These are phyloP conservation scores for Eupeodes corollae DNA, from an alignment of 1,140 invertebrate species.

Conservation along the genomic window DNA sequence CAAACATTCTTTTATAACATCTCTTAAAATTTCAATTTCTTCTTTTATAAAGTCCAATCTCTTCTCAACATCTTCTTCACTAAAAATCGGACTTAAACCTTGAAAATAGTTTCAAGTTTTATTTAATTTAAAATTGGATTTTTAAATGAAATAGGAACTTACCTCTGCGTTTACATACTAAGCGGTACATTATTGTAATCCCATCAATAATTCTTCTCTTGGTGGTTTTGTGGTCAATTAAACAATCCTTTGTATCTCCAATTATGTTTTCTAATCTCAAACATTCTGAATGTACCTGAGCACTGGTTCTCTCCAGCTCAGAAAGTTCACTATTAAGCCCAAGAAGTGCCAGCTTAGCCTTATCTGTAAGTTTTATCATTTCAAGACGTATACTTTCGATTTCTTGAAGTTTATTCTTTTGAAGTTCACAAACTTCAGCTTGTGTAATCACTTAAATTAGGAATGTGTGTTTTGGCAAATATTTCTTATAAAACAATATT, in stretches of 20 bases:
- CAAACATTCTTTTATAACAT: too few relatives aligned
- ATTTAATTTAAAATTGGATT: too few relatives aligned
- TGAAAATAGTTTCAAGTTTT: too few relatives aligned
- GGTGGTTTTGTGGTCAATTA: slow-evolving; percentile 13
- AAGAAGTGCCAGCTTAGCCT: slow-evolving; percentile 25
- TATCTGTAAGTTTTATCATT: slow-evolving; percentile 31
- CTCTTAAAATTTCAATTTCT: too few relatives aligned
- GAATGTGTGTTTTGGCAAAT: too few relatives aligned
- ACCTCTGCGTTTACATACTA: slow-evolving; percentile 20
- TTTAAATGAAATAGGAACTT: too few relatives aligned
- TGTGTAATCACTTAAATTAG: slow-evolving; percentile 26
- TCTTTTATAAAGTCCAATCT: too few relatives aligned
- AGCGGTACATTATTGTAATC: slow-evolving; percentile 15
- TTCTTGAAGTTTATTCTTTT: slow-evolving; percentile 23
- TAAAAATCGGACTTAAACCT: too few relatives aligned
- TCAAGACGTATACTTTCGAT: slow-evolving; percentile 28
- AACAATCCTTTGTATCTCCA: slow-evolving; percentile 17
- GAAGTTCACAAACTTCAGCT: slow-evolving; percentile 23
- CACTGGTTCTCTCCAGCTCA: slow-evolving; percentile 23
- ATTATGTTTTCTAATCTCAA: slow-evolving; percentile 30
- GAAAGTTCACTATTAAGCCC: slow-evolving; percentile 32
- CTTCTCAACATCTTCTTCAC: too few relatives aligned
- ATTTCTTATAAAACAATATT: too few relatives aligned
- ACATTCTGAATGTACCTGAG: slow-evolving; percentile 15
- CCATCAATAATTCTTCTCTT: slow-evolving; percentile 22